Conservation (phyloP, 2,113 vertebrate genomes). For the Penelope pileata region DNA sequence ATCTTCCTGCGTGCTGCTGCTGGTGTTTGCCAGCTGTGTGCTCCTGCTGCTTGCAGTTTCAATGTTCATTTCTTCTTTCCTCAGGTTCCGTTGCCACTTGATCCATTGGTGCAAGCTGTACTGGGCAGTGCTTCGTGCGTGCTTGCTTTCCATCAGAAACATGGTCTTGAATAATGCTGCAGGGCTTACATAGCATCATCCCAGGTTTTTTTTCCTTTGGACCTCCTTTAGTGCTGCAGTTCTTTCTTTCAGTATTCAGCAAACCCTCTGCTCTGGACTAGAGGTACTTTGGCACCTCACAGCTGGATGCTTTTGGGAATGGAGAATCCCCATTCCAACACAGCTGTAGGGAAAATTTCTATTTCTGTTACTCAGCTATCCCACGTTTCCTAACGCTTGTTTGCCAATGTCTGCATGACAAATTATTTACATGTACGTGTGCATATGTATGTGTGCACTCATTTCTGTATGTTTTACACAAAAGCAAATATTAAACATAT, state of each 20-base stretch:
- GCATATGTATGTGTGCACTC: neutral
- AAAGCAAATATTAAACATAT: neutral
- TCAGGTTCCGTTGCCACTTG: fast-evolving
- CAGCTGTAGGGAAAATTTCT: neutral
- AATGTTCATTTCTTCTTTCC: neutral
- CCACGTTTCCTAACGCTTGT: neutral
- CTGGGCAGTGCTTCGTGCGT: fast-evolving
- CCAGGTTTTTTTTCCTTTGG: neutral
- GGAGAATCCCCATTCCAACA: fast-evolving
- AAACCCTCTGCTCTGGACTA: neutral
- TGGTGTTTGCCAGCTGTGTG: neutral
- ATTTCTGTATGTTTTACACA: neutral
- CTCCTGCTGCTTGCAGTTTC: neutral
- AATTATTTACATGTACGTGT: fast-evolving
- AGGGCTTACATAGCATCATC: neutral
- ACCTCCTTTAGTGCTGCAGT: neutral
- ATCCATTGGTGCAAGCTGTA: fast-evolving
- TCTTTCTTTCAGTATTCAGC: neutral
- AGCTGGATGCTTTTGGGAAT: neutral
- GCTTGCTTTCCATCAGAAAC: neutral
- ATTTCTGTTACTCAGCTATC: neutral
- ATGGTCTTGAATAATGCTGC: fast-evolving
- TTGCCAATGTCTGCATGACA: neutral
- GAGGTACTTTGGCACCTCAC: fast-evolving
- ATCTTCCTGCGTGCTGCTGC: neutral